phyloP scores from a whole-genome alignment of 2,113 vertebrate genomes.

The Sebastes schlegelii region DNA sequence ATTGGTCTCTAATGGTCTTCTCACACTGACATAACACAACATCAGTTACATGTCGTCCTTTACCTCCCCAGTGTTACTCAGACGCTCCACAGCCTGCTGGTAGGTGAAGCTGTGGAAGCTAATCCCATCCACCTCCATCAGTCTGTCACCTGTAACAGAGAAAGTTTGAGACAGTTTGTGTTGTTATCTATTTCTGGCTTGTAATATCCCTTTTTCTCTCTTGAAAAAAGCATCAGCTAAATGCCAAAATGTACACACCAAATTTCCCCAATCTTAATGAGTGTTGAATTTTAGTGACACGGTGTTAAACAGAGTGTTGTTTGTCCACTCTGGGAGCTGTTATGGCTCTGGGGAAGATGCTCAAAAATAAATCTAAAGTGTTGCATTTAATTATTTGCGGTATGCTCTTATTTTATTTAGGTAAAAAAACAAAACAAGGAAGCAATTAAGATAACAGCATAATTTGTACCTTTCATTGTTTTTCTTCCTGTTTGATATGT shows the following conservation, averaged over 20 bases:
- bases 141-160: slow-evolving; percentile 83
- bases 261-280: neutral
- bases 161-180: neutral
- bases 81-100: slow-evolving; percentile 88
- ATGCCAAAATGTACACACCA: neutral
- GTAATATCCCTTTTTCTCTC: no score
- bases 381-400: neutral
- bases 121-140: slow-evolving; percentile 88
- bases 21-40: neutral
- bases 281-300: neutral
- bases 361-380: neutral
- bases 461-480: neutral
- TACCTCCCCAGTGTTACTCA: slow-evolving; percentile 89
- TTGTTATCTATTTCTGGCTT: no score
- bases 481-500: neutral
- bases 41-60: neutral
- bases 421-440: no score
- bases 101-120: slow-evolving; percentile 87
- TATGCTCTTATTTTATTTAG: neutral
- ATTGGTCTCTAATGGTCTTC: neutral
- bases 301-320: slow-evolving; percentile 8
- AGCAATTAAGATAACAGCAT: neutral
- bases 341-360: slow-evolving; percentile 1
- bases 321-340: neutral
- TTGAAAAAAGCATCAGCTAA: slow-evolving; percentile 2